Conservation (phyloP, 2,888 invertebrate genomes). For the Lamellibrachia columna region DNA sequence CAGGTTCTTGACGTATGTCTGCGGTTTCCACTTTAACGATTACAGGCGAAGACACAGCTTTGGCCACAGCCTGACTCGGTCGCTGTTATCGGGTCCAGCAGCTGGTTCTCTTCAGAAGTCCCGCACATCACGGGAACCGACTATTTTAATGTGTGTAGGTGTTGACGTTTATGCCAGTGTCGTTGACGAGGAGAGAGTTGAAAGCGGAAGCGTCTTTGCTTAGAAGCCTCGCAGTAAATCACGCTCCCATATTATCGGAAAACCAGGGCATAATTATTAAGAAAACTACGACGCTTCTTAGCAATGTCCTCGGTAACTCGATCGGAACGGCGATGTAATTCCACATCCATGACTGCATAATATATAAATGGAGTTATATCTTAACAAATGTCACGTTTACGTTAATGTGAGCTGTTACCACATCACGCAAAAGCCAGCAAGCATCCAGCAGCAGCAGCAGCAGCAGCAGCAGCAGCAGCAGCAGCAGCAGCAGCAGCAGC, state of each 20-base stretch:
- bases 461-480: neutral
- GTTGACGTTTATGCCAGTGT: conserved; percentile 4
- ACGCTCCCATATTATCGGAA: neutral
- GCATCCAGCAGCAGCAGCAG: neutral
- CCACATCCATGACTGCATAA: neutral
- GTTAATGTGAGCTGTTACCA: neutral
- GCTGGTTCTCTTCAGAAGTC: neutral
- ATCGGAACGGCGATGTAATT: neutral
- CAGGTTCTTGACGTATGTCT: neutral
- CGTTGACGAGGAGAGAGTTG: neutral
- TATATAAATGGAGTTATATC: neutral
- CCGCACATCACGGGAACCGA: neutral
- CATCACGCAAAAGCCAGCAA: neutral
- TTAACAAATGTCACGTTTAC: neutral
- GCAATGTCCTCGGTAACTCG: neutral
- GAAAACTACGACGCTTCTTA: neutral
- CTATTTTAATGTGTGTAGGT: neutral
- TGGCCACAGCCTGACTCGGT: neutral
- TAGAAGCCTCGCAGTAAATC: neutral
- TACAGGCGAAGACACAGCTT: neutral
- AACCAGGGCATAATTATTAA: neutral
- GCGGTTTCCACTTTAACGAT: neutral
- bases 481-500: neutral
- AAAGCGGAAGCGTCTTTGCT: neutral
- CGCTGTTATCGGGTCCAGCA: neutral